These are phyloP conservation scores for Macropis europaea DNA, from an alignment of 2,888 invertebrate species.

Conservation along the genomic window DNA sequence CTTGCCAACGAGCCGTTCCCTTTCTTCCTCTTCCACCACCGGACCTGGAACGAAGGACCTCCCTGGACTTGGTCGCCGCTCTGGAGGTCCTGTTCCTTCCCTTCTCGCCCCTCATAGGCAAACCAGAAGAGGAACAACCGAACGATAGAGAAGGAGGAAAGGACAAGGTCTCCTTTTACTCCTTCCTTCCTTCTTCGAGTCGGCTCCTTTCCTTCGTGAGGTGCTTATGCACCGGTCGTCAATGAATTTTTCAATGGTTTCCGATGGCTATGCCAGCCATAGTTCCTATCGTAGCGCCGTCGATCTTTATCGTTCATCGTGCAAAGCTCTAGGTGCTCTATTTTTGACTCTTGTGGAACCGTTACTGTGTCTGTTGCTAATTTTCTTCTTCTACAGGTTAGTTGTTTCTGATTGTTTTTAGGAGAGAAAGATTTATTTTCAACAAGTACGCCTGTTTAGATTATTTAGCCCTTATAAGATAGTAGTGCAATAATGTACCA, in stretches of 20 bases:
- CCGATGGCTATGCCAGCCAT: too few relatives aligned
- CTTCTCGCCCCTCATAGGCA: constrained; percentile 40
- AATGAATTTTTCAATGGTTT: not conserved
- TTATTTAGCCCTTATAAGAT: too few relatives aligned
- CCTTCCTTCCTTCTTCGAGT: constrained; percentile 42
- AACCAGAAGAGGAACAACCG: constrained; percentile 33
- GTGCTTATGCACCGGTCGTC: not conserved
- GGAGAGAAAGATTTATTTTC: too few relatives aligned
- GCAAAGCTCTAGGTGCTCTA: not conserved
- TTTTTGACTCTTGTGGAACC: not conserved
- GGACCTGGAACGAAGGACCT: constrained; percentile 69
- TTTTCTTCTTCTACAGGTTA: too few relatives aligned
- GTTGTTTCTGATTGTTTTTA: too few relatives aligned
- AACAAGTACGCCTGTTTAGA: too few relatives aligned
- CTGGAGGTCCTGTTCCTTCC: constrained; percentile 70
- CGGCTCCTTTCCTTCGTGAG: constrained; percentile 9
- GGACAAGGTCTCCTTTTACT: constrained; percentile 57
- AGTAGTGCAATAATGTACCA: too few relatives aligned
- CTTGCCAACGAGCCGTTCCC: constrained; percentile 64
- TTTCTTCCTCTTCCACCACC: constrained; percentile 42
- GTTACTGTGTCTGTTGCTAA: too few relatives aligned
- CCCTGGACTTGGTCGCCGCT: constrained; percentile 71
- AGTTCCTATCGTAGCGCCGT: too few relatives aligned
- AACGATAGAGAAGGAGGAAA: constrained; percentile 26
- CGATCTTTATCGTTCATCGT: too few relatives aligned